Evolutionary conservation across 1,140 invertebrate species (phyloP), one percentile per base, ranked within the genome.

Genomic region (Drosophila erecta): DNA sequence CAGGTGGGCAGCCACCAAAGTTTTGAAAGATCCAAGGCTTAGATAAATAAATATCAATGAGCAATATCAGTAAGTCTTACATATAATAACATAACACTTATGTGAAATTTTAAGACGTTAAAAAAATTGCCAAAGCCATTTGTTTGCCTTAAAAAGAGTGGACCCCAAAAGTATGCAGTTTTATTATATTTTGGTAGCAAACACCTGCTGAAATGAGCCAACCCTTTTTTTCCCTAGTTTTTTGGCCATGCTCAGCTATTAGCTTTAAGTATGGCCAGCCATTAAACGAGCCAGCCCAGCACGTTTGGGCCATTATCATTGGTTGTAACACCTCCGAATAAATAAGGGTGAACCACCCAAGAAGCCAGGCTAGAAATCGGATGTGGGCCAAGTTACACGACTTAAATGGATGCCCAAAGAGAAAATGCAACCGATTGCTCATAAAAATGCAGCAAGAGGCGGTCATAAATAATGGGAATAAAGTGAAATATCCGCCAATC

Each of bases 371-470:
- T 15, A 33, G 4, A n/a, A 22, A 5, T 7, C 12, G 20, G 7
- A 14, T 20, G 40, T 33, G 22, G 2, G 47, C 15, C 38, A 38
- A 27, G 22, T 27, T 20, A 20, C 24, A 1, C 8, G 30, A 30
- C 10, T 27, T 15, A 47, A 14, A 33, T 30, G 30, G 47, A 33
- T 43, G 33, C 35, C 35, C 38, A 22, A 38, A 17, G 2, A 17
- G 40, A 79, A 44, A 57, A 57, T 27, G 38, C 49, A 69, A 50
- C 53, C 53, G 24, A 55, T 41, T 78, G 67, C 74, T 43, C 55
- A 78, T 87, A 60, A 78, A 81, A 87, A 65, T 71, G 62, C 65
- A 65, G 27, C 22, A n/a, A 50, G 40, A 62, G 15, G 33, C 41
- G 24, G 24, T 4, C 43, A 74, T 55, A 74, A 73, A 73, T 41